Evolutionary conservation across 2,888 invertebrate species (phyloP).

Genomic region (Cephalotes varians): DNA sequence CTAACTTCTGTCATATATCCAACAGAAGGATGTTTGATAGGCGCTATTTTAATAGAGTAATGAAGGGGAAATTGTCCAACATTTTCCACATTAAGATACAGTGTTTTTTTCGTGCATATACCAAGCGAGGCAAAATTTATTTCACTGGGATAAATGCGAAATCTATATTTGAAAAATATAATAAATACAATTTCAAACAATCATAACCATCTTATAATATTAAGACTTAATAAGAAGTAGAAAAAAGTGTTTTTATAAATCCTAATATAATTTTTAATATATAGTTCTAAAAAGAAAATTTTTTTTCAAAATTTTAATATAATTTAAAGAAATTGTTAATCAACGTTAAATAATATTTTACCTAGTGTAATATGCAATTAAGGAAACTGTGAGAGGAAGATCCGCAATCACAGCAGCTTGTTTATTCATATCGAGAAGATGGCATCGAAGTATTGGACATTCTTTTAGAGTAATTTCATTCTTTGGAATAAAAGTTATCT

Average conservation of each 20-base stretch:
- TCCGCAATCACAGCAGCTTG: conserved; percentile 73
- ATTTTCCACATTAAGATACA: conserved; percentile 88
- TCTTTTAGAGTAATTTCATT: conserved; percentile 73
- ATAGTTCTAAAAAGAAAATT: background rate
- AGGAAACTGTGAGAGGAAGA: conserved; percentile 78
- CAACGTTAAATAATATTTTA: conserved; percentile 56
- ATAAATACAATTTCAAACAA: background rate
- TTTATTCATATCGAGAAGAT: conserved; percentile 74
- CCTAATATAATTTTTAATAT: background rate
- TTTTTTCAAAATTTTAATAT: background rate
- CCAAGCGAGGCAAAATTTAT: conserved; percentile 88
- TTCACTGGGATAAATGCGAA: conserved; percentile 88
- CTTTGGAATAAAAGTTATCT: conserved; percentile 74
- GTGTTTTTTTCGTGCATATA: conserved; percentile 86
- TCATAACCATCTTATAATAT: background rate
- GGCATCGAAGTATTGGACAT: conserved; percentile 75
- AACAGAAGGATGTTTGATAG: conserved; percentile 13
- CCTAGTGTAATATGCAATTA: conserved; percentile 75
- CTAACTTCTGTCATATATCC: conserved; percentile 24
- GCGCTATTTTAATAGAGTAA: conserved; percentile 76
- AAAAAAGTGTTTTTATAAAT: background rate
- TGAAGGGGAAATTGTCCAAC: conserved; percentile 88
- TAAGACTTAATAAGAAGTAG: background rate
- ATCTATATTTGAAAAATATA: conserved; percentile 84
- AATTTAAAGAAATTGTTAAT: conserved; percentile 22